These are phyloP conservation scores for Drosophila bocki DNA, from an alignment of 1,140 invertebrate species.

Conservation along the genomic window DNA sequence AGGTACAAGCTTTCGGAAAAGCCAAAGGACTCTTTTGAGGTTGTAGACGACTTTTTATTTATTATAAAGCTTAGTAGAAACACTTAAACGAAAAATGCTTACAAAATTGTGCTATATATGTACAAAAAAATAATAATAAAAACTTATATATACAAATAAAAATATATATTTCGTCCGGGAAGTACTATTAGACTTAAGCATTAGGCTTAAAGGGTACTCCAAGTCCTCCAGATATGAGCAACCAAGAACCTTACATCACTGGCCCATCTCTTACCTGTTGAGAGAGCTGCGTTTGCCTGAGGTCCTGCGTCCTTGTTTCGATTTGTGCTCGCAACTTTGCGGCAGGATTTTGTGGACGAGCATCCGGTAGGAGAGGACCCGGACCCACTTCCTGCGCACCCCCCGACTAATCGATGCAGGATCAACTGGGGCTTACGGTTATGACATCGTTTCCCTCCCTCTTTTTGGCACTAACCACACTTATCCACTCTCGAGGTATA, in stretches of 20 bases:
- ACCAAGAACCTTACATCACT: constrained; percentile 1
- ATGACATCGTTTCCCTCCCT: constrained; percentile 54
- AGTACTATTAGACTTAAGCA: no score
- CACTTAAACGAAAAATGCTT: no score
- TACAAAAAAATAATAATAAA: no score
- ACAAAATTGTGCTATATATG: no score
- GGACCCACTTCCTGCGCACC: constrained; percentile 30
- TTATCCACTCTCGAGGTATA: constrained; percentile 25
- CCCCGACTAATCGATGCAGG: constrained; percentile 55
- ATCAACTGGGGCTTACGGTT: constrained; percentile 57
- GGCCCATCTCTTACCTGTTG: constrained; percentile 56
- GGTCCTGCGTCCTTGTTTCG: constrained; percentile 44
- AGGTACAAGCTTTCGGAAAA: neutral
- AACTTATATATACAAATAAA: no score
- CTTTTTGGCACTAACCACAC: constrained; percentile 34
- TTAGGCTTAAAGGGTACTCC: neutral
- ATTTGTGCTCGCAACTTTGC: constrained; percentile 62
- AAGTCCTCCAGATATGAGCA: neutral
- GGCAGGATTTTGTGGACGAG: constrained; percentile 35
- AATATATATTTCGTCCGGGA: no score
- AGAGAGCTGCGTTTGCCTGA: constrained; percentile 43
- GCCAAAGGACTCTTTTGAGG: neutral
- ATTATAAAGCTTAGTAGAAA: no score
- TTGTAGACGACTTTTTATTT: no score
- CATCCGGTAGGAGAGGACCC: constrained; percentile 28